Conservation (phyloP, 2,888 invertebrate genomes). For the Craniophora ligustri region DNA sequence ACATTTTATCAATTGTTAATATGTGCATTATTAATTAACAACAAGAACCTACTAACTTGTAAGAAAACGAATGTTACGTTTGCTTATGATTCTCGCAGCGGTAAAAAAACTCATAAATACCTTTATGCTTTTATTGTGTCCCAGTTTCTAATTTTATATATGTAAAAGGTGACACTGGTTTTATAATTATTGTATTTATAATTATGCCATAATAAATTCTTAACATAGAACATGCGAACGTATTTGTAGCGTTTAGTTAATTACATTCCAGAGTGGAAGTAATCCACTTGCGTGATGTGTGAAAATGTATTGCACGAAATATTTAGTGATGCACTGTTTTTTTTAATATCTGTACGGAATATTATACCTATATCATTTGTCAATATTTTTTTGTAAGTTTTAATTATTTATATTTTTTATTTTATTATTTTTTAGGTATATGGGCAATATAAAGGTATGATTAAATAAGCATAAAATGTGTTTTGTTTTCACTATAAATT, state of each 20-base stretch:
- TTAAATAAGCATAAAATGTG: too few relatives aligned
- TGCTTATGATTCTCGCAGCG: neutral
- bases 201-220: conserved; percentile 22
- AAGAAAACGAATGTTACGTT: neutral
- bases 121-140: neutral
- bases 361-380: too few relatives aligned
- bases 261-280: conserved; percentile 37
- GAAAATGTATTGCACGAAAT: conserved; percentile 26
- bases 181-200: conserved; percentile 16
- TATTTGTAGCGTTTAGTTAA: conserved; percentile 25
- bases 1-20: too few relatives aligned
- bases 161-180: conserved; percentile 22
- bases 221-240: conserved; percentile 27
- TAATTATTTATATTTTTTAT: too few relatives aligned
- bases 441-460: too few relatives aligned
- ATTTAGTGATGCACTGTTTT: conserved; percentile 3
- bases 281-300: conserved; percentile 37
- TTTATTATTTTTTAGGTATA: too few relatives aligned
- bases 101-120: neutral
- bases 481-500: too few relatives aligned
- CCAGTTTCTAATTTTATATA: conserved; percentile 18
- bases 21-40: too few relatives aligned
- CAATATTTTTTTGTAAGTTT: too few relatives aligned
- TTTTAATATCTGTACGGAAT: neutral
- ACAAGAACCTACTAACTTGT: neutral